These are phyloP conservation scores for Cotesia vestalis DNA, from an alignment of 1,140 invertebrate genomes.

Conservation along the genomic window DNA sequence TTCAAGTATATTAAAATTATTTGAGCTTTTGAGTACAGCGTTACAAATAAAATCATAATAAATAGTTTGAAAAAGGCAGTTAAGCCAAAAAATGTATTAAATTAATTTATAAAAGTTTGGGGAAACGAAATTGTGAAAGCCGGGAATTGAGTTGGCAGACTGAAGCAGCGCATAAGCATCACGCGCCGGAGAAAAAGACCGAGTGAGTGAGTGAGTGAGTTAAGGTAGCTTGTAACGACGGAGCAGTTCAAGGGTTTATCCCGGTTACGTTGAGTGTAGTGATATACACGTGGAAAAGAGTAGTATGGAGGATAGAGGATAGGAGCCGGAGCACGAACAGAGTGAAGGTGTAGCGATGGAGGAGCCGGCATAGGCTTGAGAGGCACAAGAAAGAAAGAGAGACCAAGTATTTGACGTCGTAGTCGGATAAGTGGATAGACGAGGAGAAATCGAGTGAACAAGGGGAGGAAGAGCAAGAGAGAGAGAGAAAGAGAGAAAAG, in stretches of 20 bases:
- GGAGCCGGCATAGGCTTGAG: background rate
- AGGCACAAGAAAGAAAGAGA: background rate
- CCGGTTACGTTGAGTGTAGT: slow-evolving; percentile 39
- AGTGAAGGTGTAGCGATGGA: background rate
- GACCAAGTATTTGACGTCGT: too few relatives aligned
- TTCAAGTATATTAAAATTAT: too few relatives aligned
- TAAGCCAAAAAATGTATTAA: too few relatives aligned
- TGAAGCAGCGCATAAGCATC: slow-evolving; percentile 19
- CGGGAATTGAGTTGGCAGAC: background rate
- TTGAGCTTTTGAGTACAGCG: too few relatives aligned
- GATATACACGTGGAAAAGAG: slow-evolving; percentile 30
- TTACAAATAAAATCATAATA: too few relatives aligned
- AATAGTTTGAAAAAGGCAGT: too few relatives aligned
- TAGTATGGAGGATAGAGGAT: background rate
- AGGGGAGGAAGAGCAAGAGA: slow-evolving; percentile 35
- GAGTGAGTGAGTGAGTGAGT: slow-evolving; percentile 37
- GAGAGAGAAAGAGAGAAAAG: slow-evolving; percentile 35
- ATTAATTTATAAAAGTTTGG: too few relatives aligned
- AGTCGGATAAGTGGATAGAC: slow-evolving; percentile 7
- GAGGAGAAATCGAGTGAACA: slow-evolving; percentile 19
- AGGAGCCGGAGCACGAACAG: background rate
- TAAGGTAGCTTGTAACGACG: slow-evolving; percentile 13
- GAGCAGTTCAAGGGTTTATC: slow-evolving; percentile 44
- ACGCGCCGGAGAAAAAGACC: slow-evolving; percentile 27
- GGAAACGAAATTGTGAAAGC: too few relatives aligned